phyloP scores from a whole-genome alignment of 1,140 invertebrate species.

The Brachionus rotundiformis region DNA sequence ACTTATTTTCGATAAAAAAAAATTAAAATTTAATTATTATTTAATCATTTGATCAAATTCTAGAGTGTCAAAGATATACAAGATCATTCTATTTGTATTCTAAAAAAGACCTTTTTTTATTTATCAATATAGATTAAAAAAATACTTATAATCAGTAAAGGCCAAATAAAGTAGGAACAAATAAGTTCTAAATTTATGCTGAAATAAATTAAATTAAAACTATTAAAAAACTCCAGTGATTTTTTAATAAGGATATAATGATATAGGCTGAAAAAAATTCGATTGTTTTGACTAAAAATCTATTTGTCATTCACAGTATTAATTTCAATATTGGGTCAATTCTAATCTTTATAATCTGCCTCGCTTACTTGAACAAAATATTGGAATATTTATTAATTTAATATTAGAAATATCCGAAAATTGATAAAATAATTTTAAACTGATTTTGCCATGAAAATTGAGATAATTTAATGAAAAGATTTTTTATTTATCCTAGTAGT shows the following conservation, averaged over 20 bases:
- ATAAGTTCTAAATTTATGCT: not conserved
- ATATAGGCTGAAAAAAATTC: not conserved
- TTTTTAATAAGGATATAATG: not conserved
- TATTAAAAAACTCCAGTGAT: not conserved
- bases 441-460: not conserved
- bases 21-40: too few relatives aligned
- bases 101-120: too few relatives aligned
- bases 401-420: slow-evolving; percentile 37
- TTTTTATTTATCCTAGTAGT: slow-evolving; percentile 11
- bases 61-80: too few relatives aligned
- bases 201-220: not conserved
- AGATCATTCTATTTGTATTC: too few relatives aligned
- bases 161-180: not conserved
- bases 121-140: too few relatives aligned
- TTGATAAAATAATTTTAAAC: slow-evolving; percentile 21
- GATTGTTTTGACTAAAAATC: slow-evolving; percentile 9
- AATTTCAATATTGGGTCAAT: not conserved
- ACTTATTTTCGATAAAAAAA: not conserved
- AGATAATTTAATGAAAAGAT: not conserved
- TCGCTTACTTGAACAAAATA: slow-evolving; percentile 38
- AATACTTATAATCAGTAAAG: too few relatives aligned
- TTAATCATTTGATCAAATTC: too few relatives aligned
- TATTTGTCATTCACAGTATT: slow-evolving; percentile 19
- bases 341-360: slow-evolving; percentile 18
- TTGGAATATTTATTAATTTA: slow-evolving; percentile 19